phyloP scores from a whole-genome alignment of 2,888 invertebrate species.

The Oxycera nigricornis region DNA sequence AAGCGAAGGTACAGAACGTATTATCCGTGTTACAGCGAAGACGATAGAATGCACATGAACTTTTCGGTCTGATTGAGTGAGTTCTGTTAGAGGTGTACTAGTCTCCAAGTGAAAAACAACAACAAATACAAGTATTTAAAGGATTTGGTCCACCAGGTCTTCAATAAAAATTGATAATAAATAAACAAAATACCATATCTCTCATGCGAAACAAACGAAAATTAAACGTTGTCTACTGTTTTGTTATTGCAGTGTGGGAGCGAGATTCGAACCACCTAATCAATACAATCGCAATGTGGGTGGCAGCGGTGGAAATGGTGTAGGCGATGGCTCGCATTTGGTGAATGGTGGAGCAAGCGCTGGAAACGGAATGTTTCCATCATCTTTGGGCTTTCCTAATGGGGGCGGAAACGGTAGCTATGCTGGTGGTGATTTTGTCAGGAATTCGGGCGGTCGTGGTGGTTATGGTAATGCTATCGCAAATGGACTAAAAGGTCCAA shows the following conservation, averaged over 20 bases:
- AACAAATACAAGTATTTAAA: no score
- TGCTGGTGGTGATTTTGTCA: neutral
- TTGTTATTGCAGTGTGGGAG: neutral
- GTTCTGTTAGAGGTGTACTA: no score
- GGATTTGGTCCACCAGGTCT: no score
- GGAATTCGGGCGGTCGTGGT: neutral
- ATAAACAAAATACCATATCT: no score
- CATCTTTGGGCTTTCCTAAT: neutral
- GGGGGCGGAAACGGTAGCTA: neutral
- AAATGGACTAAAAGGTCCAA: neutral
- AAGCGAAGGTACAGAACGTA: no score
- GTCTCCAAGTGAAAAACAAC: no score
- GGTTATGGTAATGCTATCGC: neutral
- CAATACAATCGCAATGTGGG: conserved; percentile 17
- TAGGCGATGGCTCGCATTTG: neutral
- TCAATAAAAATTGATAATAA: no score
- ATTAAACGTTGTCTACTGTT: no score
- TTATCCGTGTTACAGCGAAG: no score
- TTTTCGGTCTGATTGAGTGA: no score
- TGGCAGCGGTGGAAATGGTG: neutral
- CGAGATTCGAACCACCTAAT: neutral
- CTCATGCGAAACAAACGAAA: no score
- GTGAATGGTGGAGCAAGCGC: neutral
- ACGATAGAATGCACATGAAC: no score
- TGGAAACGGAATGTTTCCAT: neutral